Evolutionary conservation across 2,113 vertebrate genomes (phyloP), one percentile per base, ranked within the genome.

Genomic region (Xenus cinereus): DNA sequence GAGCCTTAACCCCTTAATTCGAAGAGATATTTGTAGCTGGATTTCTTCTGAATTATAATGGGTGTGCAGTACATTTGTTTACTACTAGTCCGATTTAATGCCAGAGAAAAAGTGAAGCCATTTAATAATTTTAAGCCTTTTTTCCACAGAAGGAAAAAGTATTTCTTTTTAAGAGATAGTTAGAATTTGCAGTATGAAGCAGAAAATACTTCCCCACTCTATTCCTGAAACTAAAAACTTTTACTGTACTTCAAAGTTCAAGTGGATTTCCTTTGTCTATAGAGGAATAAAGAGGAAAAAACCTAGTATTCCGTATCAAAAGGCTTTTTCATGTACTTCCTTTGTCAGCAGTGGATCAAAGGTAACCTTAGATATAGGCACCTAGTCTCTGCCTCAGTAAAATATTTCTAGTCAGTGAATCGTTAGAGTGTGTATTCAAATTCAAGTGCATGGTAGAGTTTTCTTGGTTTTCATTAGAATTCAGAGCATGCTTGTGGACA

Each of bases 331-430:
- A 82, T 79, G 32, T 76, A 27, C 53, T 87, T 82, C 28, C 50
- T 93, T 95, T 96, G 94, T 95, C 82, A 95, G 54, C 16, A 84
- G 51, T 32, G n/a, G 66, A 94, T 94, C 94, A 97, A 93, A 96
- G 90, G 96, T 95, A 97, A 95, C 77, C 2, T 90, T 96, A 96
- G 92, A 94, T 96, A 90, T 84, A 89, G 62, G 48, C 45, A 90
- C 64, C 66, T 66, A 69, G 66, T 68, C 68, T 90, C 46, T 91
- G 48, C 69, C 57, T 86, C 73, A 39, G 68, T 83, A 30, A 84
- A 69, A 62, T 60, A 50, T 73, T 91, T 90, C 64, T 68, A 57
- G 73, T 45, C 53, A 89, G 72, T 68, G 89, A 93, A 59, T 81
- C 51, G 19, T 45, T 89, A 72, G 21, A 87, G 80, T 41, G 22